A percentile compares a stretch with the other conserved stretches of the same genome.
phyloP scores from a whole-genome alignment of 1,140 invertebrate species.

The Nixonia krombeini region DNA sequence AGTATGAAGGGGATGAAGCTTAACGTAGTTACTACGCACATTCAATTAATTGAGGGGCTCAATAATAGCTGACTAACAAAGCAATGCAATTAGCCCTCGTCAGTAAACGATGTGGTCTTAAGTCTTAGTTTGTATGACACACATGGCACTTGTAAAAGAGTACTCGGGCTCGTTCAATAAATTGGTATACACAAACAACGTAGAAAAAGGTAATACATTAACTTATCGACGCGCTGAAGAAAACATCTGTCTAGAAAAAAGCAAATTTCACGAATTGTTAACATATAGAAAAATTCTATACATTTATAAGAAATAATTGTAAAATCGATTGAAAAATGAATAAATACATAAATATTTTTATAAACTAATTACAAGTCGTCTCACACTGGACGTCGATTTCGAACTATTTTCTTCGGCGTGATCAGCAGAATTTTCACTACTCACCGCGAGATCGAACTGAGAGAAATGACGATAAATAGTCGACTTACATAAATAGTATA shows the following conservation, averaged over 20 bases:
- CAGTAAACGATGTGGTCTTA: conserved; percentile 14
- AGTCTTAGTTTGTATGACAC: conserved; percentile 25
- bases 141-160: conserved; percentile 39
- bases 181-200: background rate
- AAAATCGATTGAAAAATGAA: background rate
- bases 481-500: conserved; percentile 33
- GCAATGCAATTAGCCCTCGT: conserved; percentile 20
- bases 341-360: background rate
- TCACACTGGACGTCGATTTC: too few relatives aligned
- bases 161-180: background rate
- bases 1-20: conserved; percentile 15
- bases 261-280: too few relatives aligned
- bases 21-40: conserved; percentile 31
- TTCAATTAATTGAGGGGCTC: conserved; percentile 9
- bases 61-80: conserved; percentile 3
- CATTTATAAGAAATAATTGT: too few relatives aligned
- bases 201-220: background rate
- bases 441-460: too few relatives aligned
- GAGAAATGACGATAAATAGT: conserved; percentile 32
- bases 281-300: too few relatives aligned
- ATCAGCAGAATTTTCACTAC: conserved; percentile 28
- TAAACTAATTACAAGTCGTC: too few relatives aligned
- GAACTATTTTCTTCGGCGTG: background rate
- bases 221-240: background rate
- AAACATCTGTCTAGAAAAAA: too few relatives aligned